A percentile compares a stretch with the other conserved stretches of the same genome.
These are phyloP conservation scores for Tauraco erythrolophus DNA, from an alignment of 2,113 vertebrate genomes.

Conservation along the genomic window DNA sequence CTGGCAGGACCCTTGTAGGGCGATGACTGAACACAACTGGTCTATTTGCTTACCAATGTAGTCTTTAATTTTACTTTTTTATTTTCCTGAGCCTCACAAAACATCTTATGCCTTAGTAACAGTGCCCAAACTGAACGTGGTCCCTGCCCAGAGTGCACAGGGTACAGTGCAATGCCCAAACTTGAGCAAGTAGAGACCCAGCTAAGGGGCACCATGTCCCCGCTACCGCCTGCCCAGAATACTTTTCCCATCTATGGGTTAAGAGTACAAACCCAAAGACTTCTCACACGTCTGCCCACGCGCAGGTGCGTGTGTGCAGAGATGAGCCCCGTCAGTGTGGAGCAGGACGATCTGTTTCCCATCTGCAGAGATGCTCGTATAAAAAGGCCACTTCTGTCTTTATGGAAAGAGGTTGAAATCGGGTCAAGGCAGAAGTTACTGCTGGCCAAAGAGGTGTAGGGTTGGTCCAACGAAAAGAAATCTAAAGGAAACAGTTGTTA, in stretches of 20 bases:
- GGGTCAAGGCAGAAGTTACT: not conserved
- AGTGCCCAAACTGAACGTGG: not conserved
- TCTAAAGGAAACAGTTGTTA: not conserved
- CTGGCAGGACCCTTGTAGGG: not conserved
- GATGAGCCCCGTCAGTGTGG: fast-evolving
- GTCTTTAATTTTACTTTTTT: not conserved
- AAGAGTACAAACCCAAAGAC: not conserved
- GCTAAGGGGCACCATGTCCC: not conserved
- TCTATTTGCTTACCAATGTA: not conserved
- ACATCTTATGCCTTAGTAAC: no score
- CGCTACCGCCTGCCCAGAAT: not conserved
- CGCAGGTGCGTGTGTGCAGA: fast-evolving
- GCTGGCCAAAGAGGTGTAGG: not conserved
- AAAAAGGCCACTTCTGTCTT: not conserved
- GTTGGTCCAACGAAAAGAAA: not conserved
- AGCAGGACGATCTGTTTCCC: fast-evolving
- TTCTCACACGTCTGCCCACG: fast-evolving
- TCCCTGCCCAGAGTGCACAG: no score
- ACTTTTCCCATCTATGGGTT: not conserved
- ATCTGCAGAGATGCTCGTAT: not conserved
- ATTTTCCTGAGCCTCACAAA: not conserved
- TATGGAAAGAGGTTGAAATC: not conserved
- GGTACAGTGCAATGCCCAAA: no score
- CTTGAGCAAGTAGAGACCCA: not conserved
- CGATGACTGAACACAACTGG: not conserved